These are phyloP conservation scores for Oceanodroma leucorhoa DNA, from an alignment of 2,797 vertebrate species.

Conservation along the genomic window DNA sequence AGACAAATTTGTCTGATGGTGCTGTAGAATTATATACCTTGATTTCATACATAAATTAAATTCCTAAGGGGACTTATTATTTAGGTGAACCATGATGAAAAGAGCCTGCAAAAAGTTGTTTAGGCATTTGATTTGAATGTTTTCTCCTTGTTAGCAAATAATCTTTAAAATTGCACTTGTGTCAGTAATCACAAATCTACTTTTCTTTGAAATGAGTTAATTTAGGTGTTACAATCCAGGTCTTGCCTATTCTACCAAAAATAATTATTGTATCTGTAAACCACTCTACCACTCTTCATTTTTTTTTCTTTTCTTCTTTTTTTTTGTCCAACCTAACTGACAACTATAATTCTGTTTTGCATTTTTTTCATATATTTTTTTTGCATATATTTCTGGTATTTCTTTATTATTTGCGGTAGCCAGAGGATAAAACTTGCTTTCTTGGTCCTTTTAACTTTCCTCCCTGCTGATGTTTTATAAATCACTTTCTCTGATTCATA, in stretches of 20 bases:
- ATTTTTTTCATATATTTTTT: too few relatives aligned
- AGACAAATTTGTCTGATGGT: background rate
- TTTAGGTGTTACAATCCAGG: background rate
- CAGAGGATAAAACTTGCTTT: background rate
- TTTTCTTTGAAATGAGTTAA: background rate
- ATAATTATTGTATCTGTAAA: background rate
- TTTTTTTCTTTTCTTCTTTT: background rate
- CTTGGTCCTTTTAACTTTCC: background rate
- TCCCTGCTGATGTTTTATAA: background rate
- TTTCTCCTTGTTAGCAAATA: background rate
- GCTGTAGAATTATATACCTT: background rate
- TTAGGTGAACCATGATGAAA: background rate
- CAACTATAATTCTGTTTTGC: background rate
- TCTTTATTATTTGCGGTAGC: background rate
- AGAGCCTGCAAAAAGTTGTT: background rate
- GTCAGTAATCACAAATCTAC: background rate
- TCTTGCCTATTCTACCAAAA: background rate
- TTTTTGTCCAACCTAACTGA: background rate
- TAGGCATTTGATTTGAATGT: background rate
- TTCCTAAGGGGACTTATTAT: background rate
- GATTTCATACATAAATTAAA: background rate
- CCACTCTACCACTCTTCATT: background rate
- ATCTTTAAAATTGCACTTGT: background rate
- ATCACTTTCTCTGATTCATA: background rate
- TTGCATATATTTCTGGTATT: background rate